Evolutionary conservation across 2,888 invertebrate species (phyloP).

Genomic region (Trissolcus japonicus): DNA sequence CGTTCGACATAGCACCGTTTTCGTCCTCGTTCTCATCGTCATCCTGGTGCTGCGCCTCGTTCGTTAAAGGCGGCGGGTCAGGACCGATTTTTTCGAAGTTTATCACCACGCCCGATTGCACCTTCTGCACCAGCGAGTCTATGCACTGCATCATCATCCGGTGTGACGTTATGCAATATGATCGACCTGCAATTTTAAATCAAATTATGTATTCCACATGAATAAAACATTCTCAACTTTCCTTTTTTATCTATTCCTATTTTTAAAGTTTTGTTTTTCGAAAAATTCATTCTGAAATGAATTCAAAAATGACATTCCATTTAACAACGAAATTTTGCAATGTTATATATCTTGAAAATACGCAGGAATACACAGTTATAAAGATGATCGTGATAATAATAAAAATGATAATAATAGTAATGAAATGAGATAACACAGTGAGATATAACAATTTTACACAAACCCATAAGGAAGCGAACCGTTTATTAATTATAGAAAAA

Average conservation of each 20-base stretch:
- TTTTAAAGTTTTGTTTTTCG: background rate
- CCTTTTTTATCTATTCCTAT: background rate
- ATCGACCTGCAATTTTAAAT: slow-evolving; percentile 82
- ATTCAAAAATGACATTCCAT: too few species aligned
- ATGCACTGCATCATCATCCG: slow-evolving; percentile 97
- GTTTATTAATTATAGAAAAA: too few species aligned
- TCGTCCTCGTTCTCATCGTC: slow-evolving; percentile 77
- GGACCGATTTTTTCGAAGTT: slow-evolving; percentile 97
- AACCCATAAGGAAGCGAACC: too few species aligned
- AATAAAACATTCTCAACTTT: background rate
- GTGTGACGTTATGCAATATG: slow-evolving; percentile 96
- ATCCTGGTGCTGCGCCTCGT: slow-evolving; percentile 75
- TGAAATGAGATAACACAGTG: too few species aligned
- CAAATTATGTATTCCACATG: slow-evolving; percentile 1
- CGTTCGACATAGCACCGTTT: slow-evolving; percentile 72
- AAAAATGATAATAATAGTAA: too few species aligned
- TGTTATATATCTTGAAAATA: too few species aligned
- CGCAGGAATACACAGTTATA: too few species aligned
- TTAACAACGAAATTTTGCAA: too few species aligned
- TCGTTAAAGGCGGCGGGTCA: slow-evolving; percentile 85
- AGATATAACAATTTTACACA: too few species aligned
- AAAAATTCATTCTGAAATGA: too few species aligned
- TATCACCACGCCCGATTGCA: slow-evolving; percentile 97
- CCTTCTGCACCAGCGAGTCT: slow-evolving; percentile 97
- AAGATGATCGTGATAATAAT: too few species aligned